Evolutionary conservation across 2,888 invertebrate genomes (phyloP).

Genomic region (Drosophila setosimentum): DNA sequence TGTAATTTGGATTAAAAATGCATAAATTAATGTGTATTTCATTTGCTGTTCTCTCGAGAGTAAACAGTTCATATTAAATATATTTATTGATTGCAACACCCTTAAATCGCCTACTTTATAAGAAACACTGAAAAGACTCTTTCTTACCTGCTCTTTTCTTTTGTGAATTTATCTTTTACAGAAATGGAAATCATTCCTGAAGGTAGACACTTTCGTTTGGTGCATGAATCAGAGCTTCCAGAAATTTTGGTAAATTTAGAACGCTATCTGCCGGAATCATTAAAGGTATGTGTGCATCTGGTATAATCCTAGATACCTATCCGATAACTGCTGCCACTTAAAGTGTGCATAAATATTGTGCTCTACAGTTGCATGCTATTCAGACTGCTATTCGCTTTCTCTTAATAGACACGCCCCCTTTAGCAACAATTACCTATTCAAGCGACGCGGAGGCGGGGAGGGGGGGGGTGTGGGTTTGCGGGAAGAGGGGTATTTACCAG

Average conservation of each 20-base stretch:
- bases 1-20: slow-evolving; percentile 8
- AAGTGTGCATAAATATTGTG: slow-evolving; percentile 34
- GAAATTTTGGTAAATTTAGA: slow-evolving; percentile 92
- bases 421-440: slow-evolving; percentile 61
- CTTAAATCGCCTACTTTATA: not conserved
- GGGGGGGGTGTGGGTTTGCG: not conserved
- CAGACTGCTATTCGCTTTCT: slow-evolving; percentile 12
- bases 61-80: not conserved
- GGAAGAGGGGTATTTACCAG: not conserved
- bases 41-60: not conserved
- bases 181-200: slow-evolving; percentile 94
- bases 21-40: not conserved
- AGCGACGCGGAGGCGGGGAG: no score
- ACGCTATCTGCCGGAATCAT: slow-evolving; percentile 93
- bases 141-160: slow-evolving; percentile 6
- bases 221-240: slow-evolving; percentile 93
- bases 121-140: no score
- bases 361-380: slow-evolving; percentile 13
- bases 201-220: slow-evolving; percentile 95
- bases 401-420: slow-evolving; percentile 55
- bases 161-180: slow-evolving; percentile 83
- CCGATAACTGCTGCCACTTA: slow-evolving; percentile 18
- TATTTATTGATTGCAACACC: not conserved
- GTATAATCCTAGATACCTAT: not conserved
- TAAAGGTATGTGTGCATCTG: slow-evolving; percentile 88